Evolutionary conservation across 2,797 vertebrate genomes (phyloP), one percentile per base, ranked within the genome.

Genomic region (Choloepus didactylus): DNA sequence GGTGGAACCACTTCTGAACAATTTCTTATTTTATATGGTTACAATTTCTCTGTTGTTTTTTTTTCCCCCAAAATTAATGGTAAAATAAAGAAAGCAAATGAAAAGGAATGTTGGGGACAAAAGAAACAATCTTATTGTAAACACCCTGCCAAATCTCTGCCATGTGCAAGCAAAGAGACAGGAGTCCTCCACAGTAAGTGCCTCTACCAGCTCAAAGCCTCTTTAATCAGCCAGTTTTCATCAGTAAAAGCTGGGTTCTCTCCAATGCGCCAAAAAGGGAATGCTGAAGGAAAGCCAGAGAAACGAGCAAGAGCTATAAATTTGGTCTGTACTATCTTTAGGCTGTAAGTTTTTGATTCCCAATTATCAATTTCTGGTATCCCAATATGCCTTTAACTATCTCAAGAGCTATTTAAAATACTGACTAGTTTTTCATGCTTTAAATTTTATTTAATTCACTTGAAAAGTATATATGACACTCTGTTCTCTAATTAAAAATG

Each of bases 321-420:
- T 38, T 66, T 88, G 16, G 18, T 66, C 7, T 27, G 6, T 3
- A 64, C 35, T 41, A 2, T 23, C 18, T 87, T 51, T 15, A 29
- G 11, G 70, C 10, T 92, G 49, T 75, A 46, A 66, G 1, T n/a
- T 87, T 27, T 62, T 10, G 15, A 70, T 51, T 79, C 25, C 69
- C 16, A 79, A 21, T 62, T 10, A 59, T 18, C 46, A 35, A 64
- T 91, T 75, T 79, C 51, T 79, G 70, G 75, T 83, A 44, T 38
- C 16, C 25, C 31, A 89, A 54, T 80, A 92, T 66, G 5, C n/a
- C 44, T 94, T 92, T 62, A 51, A 46, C 35, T 67, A 82, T 56
- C 51, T 81, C 15, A 85, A 87, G 67, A 23, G 6, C 60, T 81
- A 51, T 41, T 95, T 86, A 72, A 46, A 31, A 70, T 83, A 81